Conservation (phyloP, 2,888 invertebrate species). For the Mesoligia furuncula region DNA sequence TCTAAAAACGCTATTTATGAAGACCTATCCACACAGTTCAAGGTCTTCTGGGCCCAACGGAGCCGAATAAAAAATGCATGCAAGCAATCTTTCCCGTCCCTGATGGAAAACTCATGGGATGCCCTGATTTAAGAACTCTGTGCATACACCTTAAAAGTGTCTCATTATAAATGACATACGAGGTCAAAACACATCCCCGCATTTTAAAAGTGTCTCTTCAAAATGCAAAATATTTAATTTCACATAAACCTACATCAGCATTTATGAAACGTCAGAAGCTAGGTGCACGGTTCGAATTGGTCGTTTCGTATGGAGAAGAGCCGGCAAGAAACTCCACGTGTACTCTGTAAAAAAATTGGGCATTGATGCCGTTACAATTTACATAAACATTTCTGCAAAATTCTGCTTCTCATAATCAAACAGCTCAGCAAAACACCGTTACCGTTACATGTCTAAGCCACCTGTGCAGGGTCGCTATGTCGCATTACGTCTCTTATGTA, state of each 20-base stretch:
- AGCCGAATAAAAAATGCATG: neutral
- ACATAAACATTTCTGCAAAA: neutral
- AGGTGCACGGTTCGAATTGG: neutral
- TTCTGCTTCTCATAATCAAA: conserved; percentile 7
- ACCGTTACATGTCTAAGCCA: conserved; percentile 3
- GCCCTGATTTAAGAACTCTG: neutral
- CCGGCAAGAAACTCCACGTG: neutral
- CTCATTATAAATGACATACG: neutral
- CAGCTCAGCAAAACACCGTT: conserved; percentile 7
- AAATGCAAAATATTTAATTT: neutral
- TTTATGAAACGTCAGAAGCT: neutral
- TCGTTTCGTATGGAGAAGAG: neutral
- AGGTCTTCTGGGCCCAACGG: neutral
- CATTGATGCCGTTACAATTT: neutral
- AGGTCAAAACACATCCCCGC: neutral
- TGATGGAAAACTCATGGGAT: neutral
- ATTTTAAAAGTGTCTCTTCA: neutral
- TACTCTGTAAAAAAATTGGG: neutral
- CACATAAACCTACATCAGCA: neutral
- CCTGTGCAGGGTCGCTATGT: conserved; percentile 23
- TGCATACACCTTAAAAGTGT: neutral
- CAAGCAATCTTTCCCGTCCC: neutral
- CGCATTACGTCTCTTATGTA: conserved; percentile 42
- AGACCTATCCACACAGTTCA: neutral
- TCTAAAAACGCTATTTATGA: neutral